phyloP scores from a whole-genome alignment of 1,140 invertebrate genomes.

The Drosophila carrolli region DNA sequence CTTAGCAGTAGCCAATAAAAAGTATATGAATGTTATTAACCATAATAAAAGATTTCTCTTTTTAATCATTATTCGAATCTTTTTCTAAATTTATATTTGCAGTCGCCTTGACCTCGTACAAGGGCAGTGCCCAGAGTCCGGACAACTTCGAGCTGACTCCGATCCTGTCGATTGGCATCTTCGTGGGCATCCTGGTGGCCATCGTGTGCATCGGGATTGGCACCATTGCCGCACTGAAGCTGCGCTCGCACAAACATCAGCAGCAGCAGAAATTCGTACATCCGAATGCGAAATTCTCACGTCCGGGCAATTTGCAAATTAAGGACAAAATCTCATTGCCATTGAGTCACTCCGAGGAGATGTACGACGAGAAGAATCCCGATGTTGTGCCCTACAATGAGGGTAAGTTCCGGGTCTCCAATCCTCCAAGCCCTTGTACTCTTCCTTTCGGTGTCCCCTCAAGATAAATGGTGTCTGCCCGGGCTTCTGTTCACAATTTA shows the following conservation, averaged over 20 bases:
- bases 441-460: slow-evolving; percentile 14
- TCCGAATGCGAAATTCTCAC: slow-evolving; percentile 84
- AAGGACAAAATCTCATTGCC: slow-evolving; percentile 89
- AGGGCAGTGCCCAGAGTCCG: slow-evolving; percentile 86
- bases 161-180: slow-evolving; percentile 88
- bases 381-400: slow-evolving; percentile 94
- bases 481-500: slow-evolving; percentile 55
- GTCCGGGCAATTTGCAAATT: slow-evolving; percentile 88
- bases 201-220: slow-evolving; percentile 89
- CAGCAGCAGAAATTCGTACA: slow-evolving; percentile 81
- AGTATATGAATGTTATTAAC: too few species aligned
- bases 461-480: slow-evolving; percentile 68
- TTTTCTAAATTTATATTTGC: slow-evolving; percentile 10
- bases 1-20: too few species aligned
- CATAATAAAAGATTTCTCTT: too few species aligned
- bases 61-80: too few species aligned
- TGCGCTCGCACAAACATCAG: slow-evolving; percentile 86
- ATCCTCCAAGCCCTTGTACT: not conserved
- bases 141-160: slow-evolving; percentile 89
- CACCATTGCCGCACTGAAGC: slow-evolving; percentile 89
- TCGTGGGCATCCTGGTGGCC: slow-evolving; percentile 90
- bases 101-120: slow-evolving; percentile 84
- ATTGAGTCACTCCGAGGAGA: slow-evolving; percentile 88
- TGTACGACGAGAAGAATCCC: slow-evolving; percentile 93
- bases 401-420: slow-evolving; percentile 86